Evolutionary conservation across 1,140 invertebrate species (phyloP).

Genomic region (Heterodera schachtii): DNA sequence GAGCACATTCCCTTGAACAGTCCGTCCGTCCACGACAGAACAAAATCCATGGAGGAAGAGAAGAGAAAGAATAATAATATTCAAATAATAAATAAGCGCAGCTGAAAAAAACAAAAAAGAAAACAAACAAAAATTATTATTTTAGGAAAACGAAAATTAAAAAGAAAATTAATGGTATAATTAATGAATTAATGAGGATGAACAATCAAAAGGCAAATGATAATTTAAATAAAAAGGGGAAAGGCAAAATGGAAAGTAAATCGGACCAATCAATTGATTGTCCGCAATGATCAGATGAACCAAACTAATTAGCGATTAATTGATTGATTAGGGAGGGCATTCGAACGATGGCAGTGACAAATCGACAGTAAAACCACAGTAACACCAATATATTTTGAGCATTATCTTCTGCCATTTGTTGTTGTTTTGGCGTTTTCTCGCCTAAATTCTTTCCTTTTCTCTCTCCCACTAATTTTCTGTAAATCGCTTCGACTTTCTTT

Average conservation of each 20-base stretch:
- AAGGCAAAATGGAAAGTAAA: too few relatives aligned
- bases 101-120: not conserved
- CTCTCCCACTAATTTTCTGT: not conserved
- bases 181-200: not conserved
- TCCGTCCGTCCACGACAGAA: conserved; percentile 40
- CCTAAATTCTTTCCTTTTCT: not conserved
- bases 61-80: not conserved
- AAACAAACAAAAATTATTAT: not conserved
- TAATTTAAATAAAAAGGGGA: too few relatives aligned
- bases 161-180: not conserved
- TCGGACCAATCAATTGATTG: too few relatives aligned
- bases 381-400: too few relatives aligned
- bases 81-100: not conserved
- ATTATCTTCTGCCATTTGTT: not conserved
- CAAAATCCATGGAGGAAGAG: conserved; percentile 36
- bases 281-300: too few relatives aligned
- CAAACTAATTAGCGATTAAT: too few relatives aligned
- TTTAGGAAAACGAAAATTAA: not conserved
- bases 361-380: too few relatives aligned
- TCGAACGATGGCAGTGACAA: not conserved
- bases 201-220: too few relatives aligned
- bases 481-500: not conserved
- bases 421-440: not conserved
- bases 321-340: too few relatives aligned
- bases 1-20: conserved; percentile 50